Base-by-base conservation (phyloP, 2,113 vertebrate genomes). In the Pseudorectes ferrugineus region DNA sequence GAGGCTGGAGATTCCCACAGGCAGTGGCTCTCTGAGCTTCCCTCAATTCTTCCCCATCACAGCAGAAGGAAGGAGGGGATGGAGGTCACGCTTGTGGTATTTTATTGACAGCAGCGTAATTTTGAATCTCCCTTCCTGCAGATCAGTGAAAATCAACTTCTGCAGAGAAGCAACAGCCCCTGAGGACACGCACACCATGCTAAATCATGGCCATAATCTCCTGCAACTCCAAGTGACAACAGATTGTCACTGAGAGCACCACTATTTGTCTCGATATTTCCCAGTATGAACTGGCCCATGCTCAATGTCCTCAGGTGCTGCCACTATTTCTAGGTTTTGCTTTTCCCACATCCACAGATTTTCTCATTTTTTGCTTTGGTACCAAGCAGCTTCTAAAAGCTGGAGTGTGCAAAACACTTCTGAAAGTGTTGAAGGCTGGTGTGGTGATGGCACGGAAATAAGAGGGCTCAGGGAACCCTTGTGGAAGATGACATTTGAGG, bases 1-100 rank as follows among this genome's bases (percentile, higher is more conserved):
- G 33, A 58, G 33, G 14, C 16, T 16, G 10, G 26, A 75, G 40
- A 79, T 25, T 63, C 31, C 13, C 25, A 22, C 0, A 0, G 20
- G 10, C 23, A 31, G 35, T 2, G 9, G 19, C 26, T 33, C 9
- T n/a, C 40, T 14, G 5, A 45, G 25, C 12, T 29, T 29, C 20
- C 42, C 49, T 70, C 28, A 9, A 0, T 48, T 72, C 65, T 40
- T 36, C 16, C 16, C 24, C 35, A 11, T 9, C 12, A 18, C 3
- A 29, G 31, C 40, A 26, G 48, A 59, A 58, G 6, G 67, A 55
- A 62, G 0, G 0, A 58, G 8, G 21, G 15, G 8, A 49, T 5
- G 6, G 20, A n/a, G 5, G 14, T 24, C 38, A 36, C n/a, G 25
- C 13, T 66, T 29, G 21, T 16, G 33, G n/a, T 42, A 52, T 35